These are phyloP conservation scores for Phrynocephalus guinanensis DNA, from an alignment of 2,797 vertebrate genomes.

Conservation along the genomic window DNA sequence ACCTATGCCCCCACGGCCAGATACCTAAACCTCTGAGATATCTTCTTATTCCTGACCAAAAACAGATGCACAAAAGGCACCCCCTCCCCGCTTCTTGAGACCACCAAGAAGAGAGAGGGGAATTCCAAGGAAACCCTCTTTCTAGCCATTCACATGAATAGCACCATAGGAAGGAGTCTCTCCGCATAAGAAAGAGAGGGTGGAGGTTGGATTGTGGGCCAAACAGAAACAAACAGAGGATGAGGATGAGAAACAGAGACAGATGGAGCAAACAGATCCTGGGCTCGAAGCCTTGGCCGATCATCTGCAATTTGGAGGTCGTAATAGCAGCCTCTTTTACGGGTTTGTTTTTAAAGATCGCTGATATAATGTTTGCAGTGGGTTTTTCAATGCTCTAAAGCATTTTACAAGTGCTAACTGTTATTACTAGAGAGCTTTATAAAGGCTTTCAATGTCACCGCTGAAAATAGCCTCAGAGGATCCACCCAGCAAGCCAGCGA, in stretches of 20 bases:
- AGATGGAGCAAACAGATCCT: not conserved
- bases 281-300: too few relatives aligned
- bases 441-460: conserved; percentile 8
- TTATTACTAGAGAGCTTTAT: conserved; percentile 6
- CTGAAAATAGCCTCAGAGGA: not conserved
- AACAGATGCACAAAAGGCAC: too few relatives aligned
- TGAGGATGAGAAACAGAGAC: not conserved
- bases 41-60: too few relatives aligned
- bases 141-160: too few relatives aligned
- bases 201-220: too few relatives aligned
- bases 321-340: not conserved
- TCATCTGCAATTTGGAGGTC: not conserved
- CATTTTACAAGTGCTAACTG: conserved; percentile 2
- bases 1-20: too few relatives aligned
- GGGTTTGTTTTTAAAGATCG: not conserved
- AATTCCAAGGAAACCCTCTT: too few relatives aligned
- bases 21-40: too few relatives aligned
- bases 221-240: not conserved
- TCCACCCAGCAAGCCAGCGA: not conserved
- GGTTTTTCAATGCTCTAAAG: not conserved
- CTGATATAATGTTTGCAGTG: not conserved
- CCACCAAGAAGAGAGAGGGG: too few relatives aligned
- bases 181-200: too few relatives aligned
- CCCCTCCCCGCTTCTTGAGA: too few relatives aligned
- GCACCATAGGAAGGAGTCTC: too few relatives aligned